Conservation (phyloP, 2,797 vertebrate species). For the Hippopotamyrus pictus region DNA sequence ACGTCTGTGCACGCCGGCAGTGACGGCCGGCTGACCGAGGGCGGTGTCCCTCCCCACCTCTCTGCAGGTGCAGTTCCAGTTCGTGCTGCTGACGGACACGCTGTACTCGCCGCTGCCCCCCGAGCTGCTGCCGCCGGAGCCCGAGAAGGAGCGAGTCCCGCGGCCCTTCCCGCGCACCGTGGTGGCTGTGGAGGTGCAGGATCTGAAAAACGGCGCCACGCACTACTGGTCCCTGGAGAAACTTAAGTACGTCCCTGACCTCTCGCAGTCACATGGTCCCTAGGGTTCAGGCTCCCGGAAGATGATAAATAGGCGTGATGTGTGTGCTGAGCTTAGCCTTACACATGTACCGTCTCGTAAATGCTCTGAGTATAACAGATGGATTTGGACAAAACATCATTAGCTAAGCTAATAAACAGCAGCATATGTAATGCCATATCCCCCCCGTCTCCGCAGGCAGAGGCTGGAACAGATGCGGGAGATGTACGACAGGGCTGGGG, state of each 20-base stretch:
- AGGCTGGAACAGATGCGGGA: slow-evolving; percentile 93
- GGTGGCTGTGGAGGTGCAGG: slow-evolving; percentile 93
- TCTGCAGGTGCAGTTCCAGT: slow-evolving; percentile 92
- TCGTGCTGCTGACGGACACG: slow-evolving; percentile 90
- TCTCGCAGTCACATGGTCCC: background rate
- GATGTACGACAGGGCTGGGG: slow-evolving; percentile 95
- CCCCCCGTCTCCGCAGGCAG: slow-evolving; percentile 60
- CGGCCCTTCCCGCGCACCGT: slow-evolving; percentile 87
- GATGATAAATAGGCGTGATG: background rate
- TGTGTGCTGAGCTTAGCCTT: background rate
- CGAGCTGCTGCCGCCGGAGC: slow-evolving; percentile 76
- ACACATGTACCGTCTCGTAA: background rate
- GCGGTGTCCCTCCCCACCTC: background rate
- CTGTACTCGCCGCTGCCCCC: slow-evolving; percentile 89
- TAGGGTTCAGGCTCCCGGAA: background rate
- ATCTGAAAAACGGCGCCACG: slow-evolving; percentile 92
- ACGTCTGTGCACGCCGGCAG: background rate
- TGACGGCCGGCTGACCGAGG: background rate
- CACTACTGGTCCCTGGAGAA: slow-evolving; percentile 98
- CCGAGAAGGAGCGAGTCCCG: slow-evolving; percentile 63
- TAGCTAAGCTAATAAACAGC: background rate
- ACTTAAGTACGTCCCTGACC: slow-evolving; percentile 72
- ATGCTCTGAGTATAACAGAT: background rate
- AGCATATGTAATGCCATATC: background rate
- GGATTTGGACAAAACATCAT: background rate